Percentiles rank a stretch among this genome's conserved stretches.
Evolutionary conservation across 2,888 invertebrate species (phyloP).

Genomic region (Clusia tigrina): DNA sequence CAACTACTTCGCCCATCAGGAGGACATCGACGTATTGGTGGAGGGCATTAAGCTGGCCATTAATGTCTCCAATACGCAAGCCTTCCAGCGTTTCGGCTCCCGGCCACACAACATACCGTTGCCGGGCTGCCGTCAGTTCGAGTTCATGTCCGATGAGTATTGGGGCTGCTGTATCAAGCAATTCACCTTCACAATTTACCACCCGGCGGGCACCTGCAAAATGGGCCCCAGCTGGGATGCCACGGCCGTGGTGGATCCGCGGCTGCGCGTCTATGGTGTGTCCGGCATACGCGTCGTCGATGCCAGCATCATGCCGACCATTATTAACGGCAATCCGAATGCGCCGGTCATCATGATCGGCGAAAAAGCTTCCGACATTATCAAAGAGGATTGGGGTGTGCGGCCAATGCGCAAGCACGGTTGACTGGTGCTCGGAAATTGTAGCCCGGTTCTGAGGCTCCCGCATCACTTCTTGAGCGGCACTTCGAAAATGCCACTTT

Average conservation of each 20-base stretch:
- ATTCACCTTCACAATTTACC: slow-evolving; percentile 84
- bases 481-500: neutral
- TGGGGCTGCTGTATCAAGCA: slow-evolving; percentile 88
- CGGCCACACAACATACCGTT: slow-evolving; percentile 80
- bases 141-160: slow-evolving; percentile 80
- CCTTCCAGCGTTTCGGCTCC: slow-evolving; percentile 83
- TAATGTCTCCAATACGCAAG: slow-evolving; percentile 78
- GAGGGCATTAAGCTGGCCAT: slow-evolving; percentile 87
- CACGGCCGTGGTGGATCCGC: slow-evolving; percentile 81
- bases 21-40: slow-evolving; percentile 80
- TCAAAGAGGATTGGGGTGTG: slow-evolving; percentile 83
- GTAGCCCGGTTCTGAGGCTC: no score
- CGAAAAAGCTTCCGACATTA: slow-evolving; percentile 88
- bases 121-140: slow-evolving; percentile 80
- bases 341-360: slow-evolving; percentile 91
- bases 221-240: slow-evolving; percentile 83
- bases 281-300: slow-evolving; percentile 81
- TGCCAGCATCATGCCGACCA: slow-evolving; percentile 88
- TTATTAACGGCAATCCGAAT: slow-evolving; percentile 89
- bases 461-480: neutral
- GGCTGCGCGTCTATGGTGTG: slow-evolving; percentile 80
- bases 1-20: slow-evolving; percentile 87
- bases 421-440: neutral
- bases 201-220: slow-evolving; percentile 85
- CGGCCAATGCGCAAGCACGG: slow-evolving; percentile 26